Evolutionary conservation across 2,797 vertebrate species (phyloP), one percentile per base, ranked within the genome.

Genomic region (Sebastes taczanowskii): DNA sequence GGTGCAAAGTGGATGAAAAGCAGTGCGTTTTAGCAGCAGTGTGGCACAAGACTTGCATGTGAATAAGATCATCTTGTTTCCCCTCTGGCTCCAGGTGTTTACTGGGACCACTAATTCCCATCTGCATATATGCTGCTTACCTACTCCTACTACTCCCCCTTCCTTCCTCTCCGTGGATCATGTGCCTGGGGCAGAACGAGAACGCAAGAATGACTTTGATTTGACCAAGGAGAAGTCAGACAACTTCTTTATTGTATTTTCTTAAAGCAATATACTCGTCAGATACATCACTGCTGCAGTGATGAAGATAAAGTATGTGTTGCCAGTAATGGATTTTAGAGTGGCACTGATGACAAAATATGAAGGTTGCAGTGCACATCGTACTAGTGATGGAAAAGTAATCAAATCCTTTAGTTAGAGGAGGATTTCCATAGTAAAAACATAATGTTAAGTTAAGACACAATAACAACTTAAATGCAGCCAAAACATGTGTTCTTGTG

Each of bases 21-120:
- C 46, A 35, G 52, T 38, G 64, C 38, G 30, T 87, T 91, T 82
- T 52, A 74, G 68, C 60, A 64, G 79, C 49, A 18, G 56, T 53
- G 25, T n/a, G 27, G 78, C 78, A 86, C 81, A 81, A 83, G 89
- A 81, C 88, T 89, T 77, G 88, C 92, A 91, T 94, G 90, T 83
- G 84, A 93, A 92, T 92, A 70, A 89, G 84, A 91, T 85, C 52
- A 56, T 88, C 64, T 90, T 10, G 46, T 90, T 87, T 84, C 82
- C 82, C 89, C 77, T 83, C 84, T 83, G 88, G 91, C 92, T 91
- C 89, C 92, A 94, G 92, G 92, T 94, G 91, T 92, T 92, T 90
- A 90, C 87, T 87, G 89, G 85, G 86, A 91, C 83, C 88, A 77
- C 56, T 89, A 86, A 89, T 91, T 92, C 71, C 87, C 86, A 93